Evolutionary conservation across 2,113 vertebrate genomes (phyloP).

Genomic region (Oxyruncus cristatus): DNA sequence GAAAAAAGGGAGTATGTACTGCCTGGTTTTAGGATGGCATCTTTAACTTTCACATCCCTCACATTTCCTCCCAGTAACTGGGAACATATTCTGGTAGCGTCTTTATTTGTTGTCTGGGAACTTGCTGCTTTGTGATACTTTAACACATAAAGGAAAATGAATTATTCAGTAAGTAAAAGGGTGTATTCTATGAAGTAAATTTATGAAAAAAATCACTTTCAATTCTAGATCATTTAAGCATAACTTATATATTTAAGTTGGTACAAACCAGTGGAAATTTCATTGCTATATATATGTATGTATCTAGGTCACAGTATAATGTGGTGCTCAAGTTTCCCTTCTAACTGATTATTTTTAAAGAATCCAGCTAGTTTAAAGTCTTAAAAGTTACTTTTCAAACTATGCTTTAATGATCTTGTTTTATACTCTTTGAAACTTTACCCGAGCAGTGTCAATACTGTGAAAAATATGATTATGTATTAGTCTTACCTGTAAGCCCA

Average conservation of each 20-base stretch:
- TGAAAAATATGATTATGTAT: not conserved
- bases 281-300: not conserved
- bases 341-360: not conserved
- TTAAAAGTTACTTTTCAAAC: not conserved
- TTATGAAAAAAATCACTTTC: not conserved
- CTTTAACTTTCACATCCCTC: not conserved
- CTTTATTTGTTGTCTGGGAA: not conserved
- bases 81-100: not conserved
- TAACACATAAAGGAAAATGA: not conserved
- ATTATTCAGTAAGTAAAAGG: not conserved
- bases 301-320: not conserved
- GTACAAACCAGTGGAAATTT: not conserved
- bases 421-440: not conserved
- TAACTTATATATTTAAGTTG: not conserved
- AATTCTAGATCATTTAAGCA: not conserved
- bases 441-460: not conserved
- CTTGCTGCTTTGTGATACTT: not conserved
- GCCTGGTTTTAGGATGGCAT: not conserved
- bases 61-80: not conserved
- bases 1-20: not conserved
- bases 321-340: not conserved
- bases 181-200: not conserved
- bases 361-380: not conserved
- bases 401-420: not conserved
- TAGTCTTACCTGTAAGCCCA: not conserved